Conservation (phyloP, 2,888 invertebrate species). For the Stenurella melanura region DNA sequence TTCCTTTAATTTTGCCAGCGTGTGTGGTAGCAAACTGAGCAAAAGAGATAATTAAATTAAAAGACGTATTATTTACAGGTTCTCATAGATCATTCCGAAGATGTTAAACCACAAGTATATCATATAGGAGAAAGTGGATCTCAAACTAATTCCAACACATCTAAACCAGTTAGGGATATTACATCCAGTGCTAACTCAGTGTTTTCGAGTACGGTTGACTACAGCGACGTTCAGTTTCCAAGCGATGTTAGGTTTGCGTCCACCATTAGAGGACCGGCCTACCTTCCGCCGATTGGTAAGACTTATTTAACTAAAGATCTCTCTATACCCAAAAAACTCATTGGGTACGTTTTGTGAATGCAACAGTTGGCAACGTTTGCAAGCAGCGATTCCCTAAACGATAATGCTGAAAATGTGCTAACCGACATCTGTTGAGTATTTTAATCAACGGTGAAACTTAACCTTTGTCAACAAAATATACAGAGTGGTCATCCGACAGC, state of each 20-base stretch:
- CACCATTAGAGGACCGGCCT: constrained; percentile 68
- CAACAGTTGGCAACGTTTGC: too few relatives aligned
- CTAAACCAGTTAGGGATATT: constrained; percentile 67
- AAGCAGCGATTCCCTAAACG: too few relatives aligned
- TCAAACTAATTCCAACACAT: constrained; percentile 58
- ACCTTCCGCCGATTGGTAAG: constrained; percentile 69
- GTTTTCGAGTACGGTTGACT: constrained; percentile 67
- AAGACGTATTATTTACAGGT: constrained; percentile 37
- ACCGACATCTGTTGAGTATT: too few relatives aligned
- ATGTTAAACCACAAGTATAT: constrained; percentile 61
- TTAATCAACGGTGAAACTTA: too few relatives aligned
- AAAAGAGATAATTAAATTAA: background rate
- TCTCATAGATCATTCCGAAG: constrained; percentile 49
- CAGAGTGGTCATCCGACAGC: too few relatives aligned
- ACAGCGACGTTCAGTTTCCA: constrained; percentile 65
- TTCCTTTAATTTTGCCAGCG: too few relatives aligned
- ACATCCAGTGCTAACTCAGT: constrained; percentile 57
- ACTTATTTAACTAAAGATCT: background rate
- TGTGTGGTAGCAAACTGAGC: background rate
- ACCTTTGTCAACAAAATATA: too few relatives aligned
- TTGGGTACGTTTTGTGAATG: too few relatives aligned
- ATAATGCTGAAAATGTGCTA: too few relatives aligned
- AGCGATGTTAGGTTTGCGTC: constrained; percentile 68
- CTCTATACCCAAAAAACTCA: too few relatives aligned
- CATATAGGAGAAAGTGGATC: constrained; percentile 67